A percentile compares a stretch with the other conserved stretches of the same genome.
Conservation (phyloP, 2,888 invertebrate genomes). For the Nemotelus pantherinus region DNA sequence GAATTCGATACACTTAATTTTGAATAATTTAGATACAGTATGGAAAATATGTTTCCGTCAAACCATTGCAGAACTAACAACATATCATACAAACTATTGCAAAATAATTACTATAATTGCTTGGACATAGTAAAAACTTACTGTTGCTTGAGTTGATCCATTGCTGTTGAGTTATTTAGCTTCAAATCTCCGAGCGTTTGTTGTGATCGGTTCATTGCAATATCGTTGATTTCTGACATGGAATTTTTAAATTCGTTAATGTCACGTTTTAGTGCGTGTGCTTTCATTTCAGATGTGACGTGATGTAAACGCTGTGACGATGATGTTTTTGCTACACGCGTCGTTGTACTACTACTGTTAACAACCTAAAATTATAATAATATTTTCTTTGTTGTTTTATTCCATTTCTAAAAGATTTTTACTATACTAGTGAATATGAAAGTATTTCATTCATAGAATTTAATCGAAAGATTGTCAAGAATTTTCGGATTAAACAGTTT, state of each 20-base stretch:
- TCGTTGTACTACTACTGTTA: constrained; percentile 65
- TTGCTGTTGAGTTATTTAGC: constrained; percentile 50
- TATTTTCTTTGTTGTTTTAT: neutral
- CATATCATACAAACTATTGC: too few relatives aligned
- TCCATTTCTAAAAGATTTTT: too few relatives aligned
- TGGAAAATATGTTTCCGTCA: too few relatives aligned
- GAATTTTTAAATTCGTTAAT: constrained; percentile 75
- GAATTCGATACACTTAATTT: neutral
- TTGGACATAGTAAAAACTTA: constrained; percentile 20
- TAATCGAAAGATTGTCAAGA: too few relatives aligned
- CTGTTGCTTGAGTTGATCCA: constrained; percentile 53
- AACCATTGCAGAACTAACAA: too few relatives aligned
- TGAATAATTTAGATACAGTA: too few relatives aligned
- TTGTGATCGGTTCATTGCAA: constrained; percentile 62
- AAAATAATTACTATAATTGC: too few relatives aligned
- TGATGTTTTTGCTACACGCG: constrained; percentile 61
- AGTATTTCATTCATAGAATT: too few relatives aligned
- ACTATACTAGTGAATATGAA: too few relatives aligned
- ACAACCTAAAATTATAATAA: constrained; percentile 60
- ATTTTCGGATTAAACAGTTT: too few relatives aligned
- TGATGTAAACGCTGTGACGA: constrained; percentile 67
- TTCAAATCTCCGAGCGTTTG: constrained; percentile 51
- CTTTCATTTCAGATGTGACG: constrained; percentile 78
- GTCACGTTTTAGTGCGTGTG: constrained; percentile 84
- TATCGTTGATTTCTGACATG: constrained; percentile 87